Evolutionary conservation across 2,888 invertebrate genomes (phyloP), one percentile per base, ranked within the genome.

Genomic region (Prosopocoilus inquinatus): DNA sequence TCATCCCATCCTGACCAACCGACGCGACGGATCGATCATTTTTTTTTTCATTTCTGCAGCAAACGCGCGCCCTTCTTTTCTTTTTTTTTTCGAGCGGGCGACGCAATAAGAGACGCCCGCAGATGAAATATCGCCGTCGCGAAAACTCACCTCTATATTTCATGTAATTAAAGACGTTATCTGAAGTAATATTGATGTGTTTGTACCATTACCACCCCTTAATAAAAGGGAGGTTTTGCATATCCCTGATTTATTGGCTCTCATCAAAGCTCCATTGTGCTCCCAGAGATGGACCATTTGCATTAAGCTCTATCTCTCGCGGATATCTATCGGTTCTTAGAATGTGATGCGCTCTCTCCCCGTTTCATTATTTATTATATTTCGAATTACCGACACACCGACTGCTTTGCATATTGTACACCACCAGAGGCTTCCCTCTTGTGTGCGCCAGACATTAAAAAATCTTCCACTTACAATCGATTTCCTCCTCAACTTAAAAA

Each of bases 211-310:
- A 64, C 70, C 68, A 68, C 71, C 70, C 70, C 67, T 70, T 71
- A 69, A 71, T 71, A 71, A 71, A 70, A 69, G 73, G 72, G 72
- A 71, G 71, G 71, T 75, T 75, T 75, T 75, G 75, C 75, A 75
- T 75, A 75, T 75, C 73, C 70, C 78, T 81, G 80, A 81, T 81
- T 80, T 81, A 81, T 80, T 78, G 80, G 77, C 78, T 77, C 79
- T 81, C 79, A 78, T 80, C 80, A 79, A 79, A 78, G 75, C 71
- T 70, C 76, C 73, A 78, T 78, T 78, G 77, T 79, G 70, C 66
- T 64, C n/a, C n/a, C 69, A 65, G 65, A 70, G 73, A 53, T 50
- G 57, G 54, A 75, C 41, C 41, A 41, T 41, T 41, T 41, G 41
- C 41, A 41, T 41, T 41, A 41, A 11, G 41, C 41, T 41, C 41